Evolutionary conservation across 2,797 vertebrate species (phyloP), one percentile per base, ranked within the genome.

Genomic region (Scolopax bukidnonensis): DNA sequence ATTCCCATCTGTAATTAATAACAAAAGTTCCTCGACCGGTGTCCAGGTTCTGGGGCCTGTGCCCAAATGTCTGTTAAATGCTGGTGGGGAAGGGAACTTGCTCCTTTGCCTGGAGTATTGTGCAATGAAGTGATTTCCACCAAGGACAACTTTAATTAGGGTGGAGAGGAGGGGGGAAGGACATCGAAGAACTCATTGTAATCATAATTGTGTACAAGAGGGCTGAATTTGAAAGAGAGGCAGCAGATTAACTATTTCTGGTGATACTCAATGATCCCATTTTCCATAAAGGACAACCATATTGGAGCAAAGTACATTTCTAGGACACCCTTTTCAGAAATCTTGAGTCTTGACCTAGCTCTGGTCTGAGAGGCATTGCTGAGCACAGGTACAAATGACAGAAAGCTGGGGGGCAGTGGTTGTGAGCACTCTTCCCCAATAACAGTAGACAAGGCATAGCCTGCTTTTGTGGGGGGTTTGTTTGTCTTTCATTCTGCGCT

Each of bases 161-260:
- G 57, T 7, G 33, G 57, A 24, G 43, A n/a, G n/a, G 20, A n/a
- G 20, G 8, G 12, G 32, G 16, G 36, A 70, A 64, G 19, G 33
- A n/a, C 18, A 12, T 61, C 70, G 86, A 73, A 93, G 73, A 93
- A 71, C 24, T 75, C 10, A 40, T 54, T 79, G 65, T 75, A 84
- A 56, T 90, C 38, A 13, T 81, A 86, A 82, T 51, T 94, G 41
- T n/a, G 6, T 71, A 48, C 40, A 54, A 50, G 18, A 63, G 13
- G 41, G 30, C 12, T 90, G 84, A 57, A 68, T 84, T 43, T 59
- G 63, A 70, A 61, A 69, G 47, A 38, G 18, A 65, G 13, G 53
- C 47, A 81, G 61, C 48, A 90, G 79, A 86, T 88, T 30, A 75
- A 45, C 71, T 88, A 4, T 69, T 86, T 94, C 77, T 51, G 63